Evolutionary conservation across 23 tunicate species (phyloP).

Genomic region (Ascidia mentula): DNA sequence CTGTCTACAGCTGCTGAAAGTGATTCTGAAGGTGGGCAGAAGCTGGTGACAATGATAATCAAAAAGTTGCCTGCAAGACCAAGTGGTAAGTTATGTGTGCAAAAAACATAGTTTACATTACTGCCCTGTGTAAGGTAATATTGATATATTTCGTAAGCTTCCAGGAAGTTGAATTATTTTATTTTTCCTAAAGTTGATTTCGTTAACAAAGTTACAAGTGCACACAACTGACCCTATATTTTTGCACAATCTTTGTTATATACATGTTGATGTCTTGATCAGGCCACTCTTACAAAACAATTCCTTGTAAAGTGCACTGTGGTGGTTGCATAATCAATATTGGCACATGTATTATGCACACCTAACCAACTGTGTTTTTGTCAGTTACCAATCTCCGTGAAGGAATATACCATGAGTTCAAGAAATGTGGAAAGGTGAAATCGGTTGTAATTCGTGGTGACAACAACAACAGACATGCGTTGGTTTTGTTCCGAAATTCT

Average conservation of each 20-base stretch:
- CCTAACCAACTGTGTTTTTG: not conserved
- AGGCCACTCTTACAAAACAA: too few species aligned
- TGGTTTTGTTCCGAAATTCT: constrained; percentile 80
- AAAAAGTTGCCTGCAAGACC: constrained; percentile 80
- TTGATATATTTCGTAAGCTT: too few species aligned
- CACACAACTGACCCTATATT: too few species aligned
- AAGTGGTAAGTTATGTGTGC: constrained; percentile 50
- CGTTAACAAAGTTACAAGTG: too few species aligned
- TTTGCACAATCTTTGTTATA: too few species aligned
- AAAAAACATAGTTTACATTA: not conserved
- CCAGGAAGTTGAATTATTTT: too few species aligned
- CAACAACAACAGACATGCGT: constrained; percentile 63
- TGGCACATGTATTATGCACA: too few species aligned
- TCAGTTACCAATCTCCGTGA: constrained; percentile 70
- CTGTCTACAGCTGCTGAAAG: constrained; percentile 34
- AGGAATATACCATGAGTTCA: constrained; percentile 90
- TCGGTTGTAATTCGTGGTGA: constrained; percentile 87
- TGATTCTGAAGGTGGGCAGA: constrained; percentile 55
- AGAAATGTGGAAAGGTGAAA: constrained; percentile 89
- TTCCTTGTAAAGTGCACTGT: too few species aligned
- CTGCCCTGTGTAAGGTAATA: not conserved
- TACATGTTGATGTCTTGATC: too few species aligned
- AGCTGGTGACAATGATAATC: constrained; percentile 82
- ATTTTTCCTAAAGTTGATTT: too few species aligned
- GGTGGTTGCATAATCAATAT: too few species aligned